Conservation (phyloP, 2,113 vertebrate genomes). For the Catagonus wagneri region DNA sequence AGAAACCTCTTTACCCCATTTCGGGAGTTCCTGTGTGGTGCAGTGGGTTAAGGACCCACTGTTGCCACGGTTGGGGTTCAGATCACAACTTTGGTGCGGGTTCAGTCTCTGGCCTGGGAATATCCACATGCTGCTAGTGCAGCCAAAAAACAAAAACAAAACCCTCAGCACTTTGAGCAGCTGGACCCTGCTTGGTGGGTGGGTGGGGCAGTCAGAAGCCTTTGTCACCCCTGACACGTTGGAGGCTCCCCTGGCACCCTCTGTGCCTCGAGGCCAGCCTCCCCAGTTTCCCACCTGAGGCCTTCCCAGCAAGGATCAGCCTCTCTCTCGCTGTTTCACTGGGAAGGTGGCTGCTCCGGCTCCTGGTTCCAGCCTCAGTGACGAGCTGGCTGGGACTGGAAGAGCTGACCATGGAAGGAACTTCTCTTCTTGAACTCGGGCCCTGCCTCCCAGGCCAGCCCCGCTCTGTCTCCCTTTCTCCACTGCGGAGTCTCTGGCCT, state of each 20-base stretch:
- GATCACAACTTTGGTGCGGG: no score
- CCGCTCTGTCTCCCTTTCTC: background rate
- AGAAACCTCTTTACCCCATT: background rate
- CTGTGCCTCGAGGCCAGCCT: background rate
- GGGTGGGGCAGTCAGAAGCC: background rate
- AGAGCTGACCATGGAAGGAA: background rate
- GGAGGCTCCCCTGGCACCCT: background rate
- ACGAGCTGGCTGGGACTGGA: constrained; percentile 25
- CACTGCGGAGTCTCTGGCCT: background rate
- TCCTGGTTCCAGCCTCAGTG: background rate
- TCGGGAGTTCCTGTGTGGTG: background rate
- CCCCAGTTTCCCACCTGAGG: background rate
- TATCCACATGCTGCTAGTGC: no score
- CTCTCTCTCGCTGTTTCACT: background rate
- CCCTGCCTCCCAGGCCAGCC: background rate
- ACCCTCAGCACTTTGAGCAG: background rate
- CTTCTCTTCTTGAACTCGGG: background rate
- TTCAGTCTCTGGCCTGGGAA: no score
- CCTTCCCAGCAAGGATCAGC: background rate
- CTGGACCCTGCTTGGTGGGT: background rate
- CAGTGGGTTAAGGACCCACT: no score
- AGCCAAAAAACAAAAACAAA: no score
- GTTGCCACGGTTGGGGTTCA: no score
- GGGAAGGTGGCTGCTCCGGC: background rate
- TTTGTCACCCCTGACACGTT: background rate